Evolutionary conservation across 2,888 invertebrate species (phyloP), one percentile per base, ranked within the genome.

Genomic region (Leucophenga maculata): DNA sequence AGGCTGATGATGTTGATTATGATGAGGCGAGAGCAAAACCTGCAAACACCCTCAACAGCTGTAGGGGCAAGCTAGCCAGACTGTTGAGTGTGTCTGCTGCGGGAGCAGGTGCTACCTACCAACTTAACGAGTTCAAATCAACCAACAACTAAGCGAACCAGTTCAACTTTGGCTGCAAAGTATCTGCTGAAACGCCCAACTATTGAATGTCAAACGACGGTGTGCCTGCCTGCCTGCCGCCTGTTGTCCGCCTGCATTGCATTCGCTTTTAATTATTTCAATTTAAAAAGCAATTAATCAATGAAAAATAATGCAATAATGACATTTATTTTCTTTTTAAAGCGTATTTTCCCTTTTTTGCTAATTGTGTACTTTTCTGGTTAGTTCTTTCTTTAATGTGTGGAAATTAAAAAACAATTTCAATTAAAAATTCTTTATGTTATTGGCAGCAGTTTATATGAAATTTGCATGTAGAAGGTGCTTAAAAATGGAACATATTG

Each of bases 271-370:
- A 26, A 55, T 55, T 55, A 55, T 22, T 20, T 20, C 55, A 55
- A 55, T 8, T 26, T 55, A 26, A 13, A 55, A 55, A 55, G 13
- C 22, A 55, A 55, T 55, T 22, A 55, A 22, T 55, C 55, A 55
- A 55, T 55, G 26, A 55, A 55, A 13, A 55, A 22, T 20, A 55
- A 22, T 55, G 55, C 55, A 55, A 20, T 55, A 26, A 26, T 55
- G 26, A 55, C n/a, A n/a, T n/a, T n/a, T n/a, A n/a, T n/a, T n/a
- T n/a, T n/a, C n/a, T n/a, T n/a, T 55, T 55, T 6, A 3, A 39
- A 39, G 8, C 39, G 11, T 18, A 18, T 52, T 52, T 52, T 20
- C 9, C 52, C 2, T 26, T n/a, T 9, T 16, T 14, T 55, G 26
- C 9, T 11, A 14, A 22, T 55, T 55, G 18, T 11, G 26, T 26